These are phyloP conservation scores for Psephotus haematonotus DNA, from an alignment of 2,113 vertebrate genomes.

Conservation along the genomic window DNA sequence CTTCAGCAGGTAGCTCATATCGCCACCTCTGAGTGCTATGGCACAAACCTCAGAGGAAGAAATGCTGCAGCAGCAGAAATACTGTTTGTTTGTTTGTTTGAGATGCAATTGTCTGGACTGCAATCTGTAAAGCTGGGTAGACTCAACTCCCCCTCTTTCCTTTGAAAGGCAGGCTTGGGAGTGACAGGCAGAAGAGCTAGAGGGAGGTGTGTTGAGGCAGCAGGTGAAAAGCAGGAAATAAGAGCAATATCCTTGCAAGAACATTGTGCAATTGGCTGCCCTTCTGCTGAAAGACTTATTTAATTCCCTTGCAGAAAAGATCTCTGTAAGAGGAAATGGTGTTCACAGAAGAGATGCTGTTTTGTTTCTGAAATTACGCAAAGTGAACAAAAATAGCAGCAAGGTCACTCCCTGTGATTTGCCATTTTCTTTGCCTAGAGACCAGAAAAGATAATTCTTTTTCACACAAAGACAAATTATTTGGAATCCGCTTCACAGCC, in stretches of 20 bases:
- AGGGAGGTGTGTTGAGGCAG: not conserved
- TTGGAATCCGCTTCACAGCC: slow-evolving; percentile 1
- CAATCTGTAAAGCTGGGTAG: not conserved
- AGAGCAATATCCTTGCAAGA: not conserved
- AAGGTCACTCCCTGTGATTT: slow-evolving; percentile 16
- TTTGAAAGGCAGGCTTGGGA: not conserved
- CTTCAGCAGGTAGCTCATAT: not conserved
- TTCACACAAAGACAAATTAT: slow-evolving; percentile 7
- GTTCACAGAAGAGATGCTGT: not conserved
- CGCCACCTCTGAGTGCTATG: not conserved
- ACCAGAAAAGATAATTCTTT: slow-evolving; percentile 12
- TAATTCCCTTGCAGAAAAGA: not conserved
- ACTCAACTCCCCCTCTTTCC: not conserved
- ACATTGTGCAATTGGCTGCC: not conserved
- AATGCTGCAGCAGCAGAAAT: slow-evolving; percentile 10
- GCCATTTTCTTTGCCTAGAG: slow-evolving; percentile 4
- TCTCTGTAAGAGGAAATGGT: not conserved
- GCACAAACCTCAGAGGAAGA: not conserved
- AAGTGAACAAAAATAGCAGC: slow-evolving; percentile 2
- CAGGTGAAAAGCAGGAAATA: not conserved
- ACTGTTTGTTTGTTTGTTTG: not conserved
- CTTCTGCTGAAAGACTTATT: not conserved
- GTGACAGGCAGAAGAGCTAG: not conserved
- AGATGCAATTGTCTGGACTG: not conserved
- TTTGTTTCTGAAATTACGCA: slow-evolving; percentile 10